Evolutionary conservation across 2,113 vertebrate genomes (phyloP).

Genomic region (Bubalus kerabau): DNA sequence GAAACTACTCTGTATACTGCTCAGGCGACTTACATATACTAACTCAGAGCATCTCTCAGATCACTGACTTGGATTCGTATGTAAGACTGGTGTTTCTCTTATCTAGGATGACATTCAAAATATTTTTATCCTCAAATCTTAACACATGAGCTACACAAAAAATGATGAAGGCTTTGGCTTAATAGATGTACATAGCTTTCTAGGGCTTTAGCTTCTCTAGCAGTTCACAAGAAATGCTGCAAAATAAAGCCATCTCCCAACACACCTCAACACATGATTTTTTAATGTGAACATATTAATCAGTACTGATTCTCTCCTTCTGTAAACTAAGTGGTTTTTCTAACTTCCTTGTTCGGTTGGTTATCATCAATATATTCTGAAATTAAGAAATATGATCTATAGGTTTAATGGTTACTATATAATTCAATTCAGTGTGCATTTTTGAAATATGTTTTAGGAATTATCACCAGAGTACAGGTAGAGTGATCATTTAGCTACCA

Average conservation of each 20-base stretch:
- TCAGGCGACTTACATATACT: background rate
- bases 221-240: background rate
- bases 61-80: background rate
- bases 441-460: background rate
- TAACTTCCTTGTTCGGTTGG: background rate
- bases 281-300: background rate
- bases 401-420: background rate
- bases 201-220: background rate
- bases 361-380: background rate
- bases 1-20: background rate
- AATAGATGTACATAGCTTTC: background rate
- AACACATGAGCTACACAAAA: background rate
- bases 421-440: background rate
- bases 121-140: background rate
- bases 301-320: background rate
- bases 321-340: background rate
- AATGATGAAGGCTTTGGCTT: background rate
- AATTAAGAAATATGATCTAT: background rate
- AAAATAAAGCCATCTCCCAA: background rate
- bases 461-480: background rate
- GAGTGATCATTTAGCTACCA: background rate
- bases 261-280: background rate
- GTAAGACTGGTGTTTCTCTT: background rate
- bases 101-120: slow-evolving; percentile 7
- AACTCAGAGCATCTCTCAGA: background rate